Conservation (phyloP, 2,797 vertebrate genomes). For the Macropodus opercularis region DNA sequence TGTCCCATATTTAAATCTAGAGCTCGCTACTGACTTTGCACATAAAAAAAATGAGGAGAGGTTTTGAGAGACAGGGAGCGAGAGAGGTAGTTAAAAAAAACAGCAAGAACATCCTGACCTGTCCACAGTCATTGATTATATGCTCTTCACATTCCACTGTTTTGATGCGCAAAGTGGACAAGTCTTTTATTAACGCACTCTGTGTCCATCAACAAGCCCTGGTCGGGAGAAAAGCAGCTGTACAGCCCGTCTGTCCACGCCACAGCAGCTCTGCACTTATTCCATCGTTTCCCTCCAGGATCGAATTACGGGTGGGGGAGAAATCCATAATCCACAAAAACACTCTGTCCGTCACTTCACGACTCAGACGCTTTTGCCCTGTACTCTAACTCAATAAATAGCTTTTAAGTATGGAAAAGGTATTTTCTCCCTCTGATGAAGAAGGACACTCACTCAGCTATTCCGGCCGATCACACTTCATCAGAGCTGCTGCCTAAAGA, state of each 20-base stretch:
- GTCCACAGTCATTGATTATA: conserved; percentile 76
- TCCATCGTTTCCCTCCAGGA: conserved; percentile 76
- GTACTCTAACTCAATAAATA: conserved; percentile 85
- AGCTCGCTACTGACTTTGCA: conserved; percentile 31
- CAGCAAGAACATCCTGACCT: conserved; percentile 66
- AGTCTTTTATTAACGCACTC: conserved; percentile 84
- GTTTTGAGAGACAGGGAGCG: conserved; percentile 25
- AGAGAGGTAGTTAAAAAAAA: conserved; percentile 29
- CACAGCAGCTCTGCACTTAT: conserved; percentile 74
- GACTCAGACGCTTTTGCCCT: conserved; percentile 78
- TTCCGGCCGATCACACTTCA: conserved; percentile 73
- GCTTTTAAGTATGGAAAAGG: conserved; percentile 85
- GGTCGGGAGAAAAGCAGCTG: conserved; percentile 55
- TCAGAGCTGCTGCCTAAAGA: conserved; percentile 66
- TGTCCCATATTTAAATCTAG: conserved; percentile 19
- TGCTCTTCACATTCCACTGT: conserved; percentile 79
- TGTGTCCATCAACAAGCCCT: conserved; percentile 81
- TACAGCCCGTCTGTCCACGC: conserved; percentile 60
- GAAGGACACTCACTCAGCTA: conserved; percentile 72
- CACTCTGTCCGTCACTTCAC: conserved; percentile 78
- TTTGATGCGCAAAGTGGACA: conserved; percentile 81
- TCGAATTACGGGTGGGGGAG: conserved; percentile 76
- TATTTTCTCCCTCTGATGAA: conserved; percentile 75
- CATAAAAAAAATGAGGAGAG: conserved; percentile 17
- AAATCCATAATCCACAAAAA: conserved; percentile 82